These are phyloP conservation scores for Acipenser transmontanus DNA, from an alignment of 2,797 vertebrate species.

Conservation along the genomic window DNA sequence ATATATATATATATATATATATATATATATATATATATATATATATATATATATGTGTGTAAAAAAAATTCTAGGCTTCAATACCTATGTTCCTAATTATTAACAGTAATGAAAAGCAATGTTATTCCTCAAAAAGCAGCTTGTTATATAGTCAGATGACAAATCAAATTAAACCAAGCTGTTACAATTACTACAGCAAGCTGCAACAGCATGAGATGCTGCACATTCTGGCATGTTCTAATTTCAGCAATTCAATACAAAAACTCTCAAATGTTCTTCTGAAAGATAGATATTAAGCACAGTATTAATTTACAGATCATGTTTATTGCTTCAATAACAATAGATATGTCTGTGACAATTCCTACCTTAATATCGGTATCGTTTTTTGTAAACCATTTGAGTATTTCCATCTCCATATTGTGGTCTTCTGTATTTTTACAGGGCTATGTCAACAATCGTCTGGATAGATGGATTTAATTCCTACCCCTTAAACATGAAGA, in stretches of 20 bases:
- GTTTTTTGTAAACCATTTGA: slow-evolving; percentile 44
- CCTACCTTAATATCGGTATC: slow-evolving; percentile 42
- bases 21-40: no score
- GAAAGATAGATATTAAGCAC: neutral
- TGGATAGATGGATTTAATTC: slow-evolving; percentile 8
- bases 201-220: neutral
- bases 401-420: slow-evolving; percentile 38
- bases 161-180: neutral
- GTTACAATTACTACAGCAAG: neutral
- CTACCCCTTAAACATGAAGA: slow-evolving; percentile 6
- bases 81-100: no score
- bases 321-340: neutral
- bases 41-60: no score
- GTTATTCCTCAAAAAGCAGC: no score
- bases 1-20: no score
- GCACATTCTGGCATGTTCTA: neutral
- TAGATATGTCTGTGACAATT: neutral
- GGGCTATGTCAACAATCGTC: slow-evolving; percentile 3
- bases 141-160: no score
- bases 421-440: neutral
- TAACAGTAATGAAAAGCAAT: no score
- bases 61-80: no score
- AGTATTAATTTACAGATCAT: neutral
- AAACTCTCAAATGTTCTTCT: no score
- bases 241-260: no score